A percentile compares a stretch with the other conserved stretches of the same genome.
phyloP scores from a whole-genome alignment of 2,797 vertebrate genomes.

The Arctocebus calabarensis region DNA sequence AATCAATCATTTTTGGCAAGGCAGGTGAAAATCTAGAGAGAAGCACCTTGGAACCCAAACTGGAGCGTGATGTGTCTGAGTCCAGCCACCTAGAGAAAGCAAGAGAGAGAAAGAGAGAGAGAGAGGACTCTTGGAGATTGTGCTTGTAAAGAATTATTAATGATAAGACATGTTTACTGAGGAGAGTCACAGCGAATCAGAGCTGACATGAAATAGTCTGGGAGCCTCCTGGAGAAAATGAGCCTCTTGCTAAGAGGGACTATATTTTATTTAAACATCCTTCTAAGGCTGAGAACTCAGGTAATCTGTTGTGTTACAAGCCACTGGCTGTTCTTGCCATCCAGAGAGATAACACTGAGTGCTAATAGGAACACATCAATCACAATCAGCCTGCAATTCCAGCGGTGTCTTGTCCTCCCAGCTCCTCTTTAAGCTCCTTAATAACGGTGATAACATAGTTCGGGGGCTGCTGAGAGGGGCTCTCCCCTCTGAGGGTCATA shows the following conservation, averaged over 20 bases:
- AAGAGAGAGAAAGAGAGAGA: not conserved
- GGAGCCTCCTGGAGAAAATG: slow-evolving; percentile 91
- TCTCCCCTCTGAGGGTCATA: slow-evolving; percentile 90
- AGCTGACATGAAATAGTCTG: slow-evolving; percentile 93
- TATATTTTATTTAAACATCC: slow-evolving; percentile 95
- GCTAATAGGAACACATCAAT: slow-evolving; percentile 96
- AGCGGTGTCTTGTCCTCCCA: slow-evolving; percentile 90
- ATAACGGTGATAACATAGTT: slow-evolving; percentile 95
- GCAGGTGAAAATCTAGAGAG: slow-evolving; percentile 89
- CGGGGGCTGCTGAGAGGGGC: slow-evolving; percentile 89
- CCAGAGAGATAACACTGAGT: slow-evolving; percentile 92
- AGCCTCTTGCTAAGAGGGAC: slow-evolving; percentile 94
- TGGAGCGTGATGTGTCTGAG: slow-evolving; percentile 85
- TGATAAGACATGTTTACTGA: slow-evolving; percentile 96
- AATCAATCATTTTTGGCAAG: slow-evolving; percentile 97
- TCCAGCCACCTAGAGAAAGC: slow-evolving; percentile 67
- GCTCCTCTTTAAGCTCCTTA: slow-evolving; percentile 92
- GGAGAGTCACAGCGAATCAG: slow-evolving; percentile 93
- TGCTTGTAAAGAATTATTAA: slow-evolving; percentile 93
- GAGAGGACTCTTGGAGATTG: slow-evolving; percentile 85
- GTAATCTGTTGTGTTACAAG: slow-evolving; percentile 99
- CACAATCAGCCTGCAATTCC: slow-evolving; percentile 95
- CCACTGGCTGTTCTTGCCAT: slow-evolving; percentile 94
- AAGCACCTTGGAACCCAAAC: slow-evolving; percentile 91
- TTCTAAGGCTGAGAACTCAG: slow-evolving; percentile 92